A percentile compares a stretch with the other conserved stretches of the same genome.
phyloP scores from a whole-genome alignment of 2,888 invertebrate species.

The Eucera pruinosa region DNA sequence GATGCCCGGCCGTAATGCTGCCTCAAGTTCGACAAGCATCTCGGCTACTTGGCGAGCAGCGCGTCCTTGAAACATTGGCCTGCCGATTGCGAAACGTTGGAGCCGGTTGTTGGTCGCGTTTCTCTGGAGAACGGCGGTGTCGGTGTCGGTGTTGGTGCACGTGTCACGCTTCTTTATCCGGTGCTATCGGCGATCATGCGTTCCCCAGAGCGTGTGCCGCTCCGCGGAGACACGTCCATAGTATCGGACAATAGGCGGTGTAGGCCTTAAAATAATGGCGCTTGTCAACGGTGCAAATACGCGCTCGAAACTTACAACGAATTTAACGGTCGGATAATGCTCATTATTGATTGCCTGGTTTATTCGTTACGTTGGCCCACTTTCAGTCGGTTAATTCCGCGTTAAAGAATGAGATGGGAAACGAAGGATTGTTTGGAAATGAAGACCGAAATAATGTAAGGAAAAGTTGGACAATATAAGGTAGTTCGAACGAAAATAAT shows the following conservation, averaged over 20 bases:
- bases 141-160: slow-evolving; percentile 22
- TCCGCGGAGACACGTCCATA: neutral
- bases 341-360: slow-evolving; percentile 15
- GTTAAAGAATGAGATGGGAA: too few species aligned
- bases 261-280: slow-evolving; percentile 27
- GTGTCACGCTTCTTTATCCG: slow-evolving; percentile 39
- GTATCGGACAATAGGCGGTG: slow-evolving; percentile 26
- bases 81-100: slow-evolving; percentile 41
- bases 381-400: neutral
- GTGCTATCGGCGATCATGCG: slow-evolving; percentile 46
- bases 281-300: slow-evolving; percentile 15
- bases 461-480: too few species aligned
- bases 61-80: slow-evolving; percentile 43
- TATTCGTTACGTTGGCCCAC: neutral
- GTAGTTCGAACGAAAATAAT: too few species aligned
- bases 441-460: too few species aligned
- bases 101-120: slow-evolving; percentile 41
- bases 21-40: slow-evolving; percentile 43
- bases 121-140: slow-evolving; percentile 26
- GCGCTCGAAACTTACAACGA: neutral
- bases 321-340: neutral
- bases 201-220: neutral
- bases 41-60: slow-evolving; percentile 16
- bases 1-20: slow-evolving; percentile 17
- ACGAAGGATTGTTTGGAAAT: too few species aligned